phyloP scores from a whole-genome alignment of 2,113 vertebrate genomes.

The Gopherus flavomarginatus region DNA sequence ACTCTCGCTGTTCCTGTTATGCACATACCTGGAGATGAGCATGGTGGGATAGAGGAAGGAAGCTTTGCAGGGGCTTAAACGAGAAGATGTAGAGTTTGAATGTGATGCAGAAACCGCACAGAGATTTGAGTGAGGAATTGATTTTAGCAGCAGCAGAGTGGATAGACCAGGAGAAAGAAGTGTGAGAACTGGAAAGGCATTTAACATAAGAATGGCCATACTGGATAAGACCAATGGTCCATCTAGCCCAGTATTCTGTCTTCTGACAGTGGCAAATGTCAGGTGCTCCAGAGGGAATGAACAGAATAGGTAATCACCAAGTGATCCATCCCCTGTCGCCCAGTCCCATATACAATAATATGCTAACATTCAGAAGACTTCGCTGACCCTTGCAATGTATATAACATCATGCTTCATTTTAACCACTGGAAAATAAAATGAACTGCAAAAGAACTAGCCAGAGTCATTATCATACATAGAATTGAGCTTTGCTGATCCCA shows the following conservation, averaged over 20 bases:
- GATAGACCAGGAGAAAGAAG: not conserved
- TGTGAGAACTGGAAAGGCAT: not conserved
- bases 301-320: too few relatives aligned
- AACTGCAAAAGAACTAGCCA: not conserved
- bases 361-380: not conserved
- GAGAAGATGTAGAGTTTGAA: not conserved
- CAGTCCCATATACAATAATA: not conserved
- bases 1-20: not conserved
- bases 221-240: too few relatives aligned
- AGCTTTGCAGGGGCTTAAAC: not conserved
- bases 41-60: not conserved
- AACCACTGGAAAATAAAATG: not conserved
- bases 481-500: not conserved
- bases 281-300: too few relatives aligned
- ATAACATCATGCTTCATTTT: not conserved
- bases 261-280: too few relatives aligned
- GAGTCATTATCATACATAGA: not conserved
- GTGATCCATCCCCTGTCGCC: too few relatives aligned
- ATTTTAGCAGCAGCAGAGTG: not conserved
- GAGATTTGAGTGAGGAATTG: not conserved
- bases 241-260: too few relatives aligned
- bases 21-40: not conserved
- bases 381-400: not conserved
- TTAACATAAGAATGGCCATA: not conserved
- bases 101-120: not conserved